Evolutionary conservation across 2,888 invertebrate species (phyloP).

Genomic region (Andrena bicolor): DNA sequence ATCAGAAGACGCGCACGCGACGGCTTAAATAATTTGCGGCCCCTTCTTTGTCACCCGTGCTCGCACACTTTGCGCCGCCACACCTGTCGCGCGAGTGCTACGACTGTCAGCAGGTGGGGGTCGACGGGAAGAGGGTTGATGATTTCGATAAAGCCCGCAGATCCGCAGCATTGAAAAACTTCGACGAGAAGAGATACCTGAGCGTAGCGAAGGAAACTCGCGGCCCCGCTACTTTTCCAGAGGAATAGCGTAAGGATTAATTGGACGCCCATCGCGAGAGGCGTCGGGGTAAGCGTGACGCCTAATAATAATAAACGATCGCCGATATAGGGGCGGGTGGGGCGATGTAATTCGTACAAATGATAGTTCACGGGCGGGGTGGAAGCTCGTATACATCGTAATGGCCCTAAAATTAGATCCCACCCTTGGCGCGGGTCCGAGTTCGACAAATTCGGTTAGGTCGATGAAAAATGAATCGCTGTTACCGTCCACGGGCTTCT

Average conservation of each 20-base stretch:
- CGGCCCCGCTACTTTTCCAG: background rate
- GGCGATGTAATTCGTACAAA: constrained; percentile 84
- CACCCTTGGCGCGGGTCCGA: constrained; percentile 81
- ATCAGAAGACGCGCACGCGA: constrained; percentile 49
- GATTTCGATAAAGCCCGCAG: no score
- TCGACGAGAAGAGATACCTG: no score
- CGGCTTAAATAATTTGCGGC: constrained; percentile 48
- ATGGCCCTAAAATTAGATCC: constrained; percentile 84
- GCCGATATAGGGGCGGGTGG: constrained; percentile 72
- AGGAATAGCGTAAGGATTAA: constrained; percentile 37
- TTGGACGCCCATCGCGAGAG: constrained; percentile 29
- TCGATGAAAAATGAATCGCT: constrained; percentile 82
- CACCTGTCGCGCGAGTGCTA: constrained; percentile 3
- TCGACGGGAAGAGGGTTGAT: background rate
- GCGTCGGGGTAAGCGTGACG: constrained; percentile 48
- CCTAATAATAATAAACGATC: constrained; percentile 82
- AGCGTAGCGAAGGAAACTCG: background rate
- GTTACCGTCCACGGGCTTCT: constrained; percentile 49
- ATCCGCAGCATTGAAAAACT: no score
- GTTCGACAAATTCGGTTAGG: constrained; percentile 85
- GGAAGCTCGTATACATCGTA: constrained; percentile 79
- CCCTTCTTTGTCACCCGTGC: constrained; percentile 14
- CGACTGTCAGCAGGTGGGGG: background rate
- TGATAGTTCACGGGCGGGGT: constrained; percentile 80
- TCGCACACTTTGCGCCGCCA: constrained; percentile 20